Evolutionary conservation across 2,113 vertebrate species (phyloP).

Genomic region (Recurvirostra avosetta): DNA sequence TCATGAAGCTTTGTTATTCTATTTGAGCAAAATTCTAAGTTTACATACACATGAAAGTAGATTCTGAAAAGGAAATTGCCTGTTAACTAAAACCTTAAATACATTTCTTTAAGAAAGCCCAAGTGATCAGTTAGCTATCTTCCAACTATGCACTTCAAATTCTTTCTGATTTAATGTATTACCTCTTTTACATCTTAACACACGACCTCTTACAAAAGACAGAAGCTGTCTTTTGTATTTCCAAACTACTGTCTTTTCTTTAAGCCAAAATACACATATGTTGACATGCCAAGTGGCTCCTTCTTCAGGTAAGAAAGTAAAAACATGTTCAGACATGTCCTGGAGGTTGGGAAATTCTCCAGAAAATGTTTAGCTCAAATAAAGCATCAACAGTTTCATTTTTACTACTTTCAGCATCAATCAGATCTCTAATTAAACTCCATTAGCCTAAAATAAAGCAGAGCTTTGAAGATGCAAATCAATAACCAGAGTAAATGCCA

Average conservation of each 20-base stretch:
- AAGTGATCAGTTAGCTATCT: slow-evolving; percentile 32
- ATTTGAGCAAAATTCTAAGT: neutral
- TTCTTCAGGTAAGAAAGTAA: slow-evolving; percentile 56
- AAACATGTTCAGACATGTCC: slow-evolving; percentile 66
- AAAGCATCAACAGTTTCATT: slow-evolving; percentile 56
- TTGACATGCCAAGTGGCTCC: slow-evolving; percentile 57
- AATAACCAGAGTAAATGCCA: slow-evolving; percentile 3
- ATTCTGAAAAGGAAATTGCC: slow-evolving; percentile 27
- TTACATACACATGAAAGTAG: slow-evolving; percentile 14
- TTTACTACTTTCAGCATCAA: slow-evolving; percentile 52
- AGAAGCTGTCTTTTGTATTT: slow-evolving; percentile 51
- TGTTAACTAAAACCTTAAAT: slow-evolving; percentile 19
- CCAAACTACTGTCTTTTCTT: slow-evolving; percentile 54
- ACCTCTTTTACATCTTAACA: slow-evolving; percentile 41
- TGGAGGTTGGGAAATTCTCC: slow-evolving; percentile 35
- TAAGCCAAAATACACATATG: slow-evolving; percentile 61
- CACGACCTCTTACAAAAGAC: neutral
- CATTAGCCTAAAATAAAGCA: slow-evolving; percentile 38
- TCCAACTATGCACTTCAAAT: slow-evolving; percentile 29
- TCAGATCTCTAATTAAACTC: slow-evolving; percentile 63
- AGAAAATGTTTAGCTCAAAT: slow-evolving; percentile 57
- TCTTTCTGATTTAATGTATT: slow-evolving; percentile 28
- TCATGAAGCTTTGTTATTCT: neutral
- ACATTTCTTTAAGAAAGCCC: slow-evolving; percentile 30
- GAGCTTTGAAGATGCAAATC: slow-evolving; percentile 48